Percentiles rank a stretch among this genome's conserved stretches.
These are phyloP conservation scores for Cephus nigrinus DNA, from an alignment of 2,888 invertebrate genomes.

Conservation along the genomic window DNA sequence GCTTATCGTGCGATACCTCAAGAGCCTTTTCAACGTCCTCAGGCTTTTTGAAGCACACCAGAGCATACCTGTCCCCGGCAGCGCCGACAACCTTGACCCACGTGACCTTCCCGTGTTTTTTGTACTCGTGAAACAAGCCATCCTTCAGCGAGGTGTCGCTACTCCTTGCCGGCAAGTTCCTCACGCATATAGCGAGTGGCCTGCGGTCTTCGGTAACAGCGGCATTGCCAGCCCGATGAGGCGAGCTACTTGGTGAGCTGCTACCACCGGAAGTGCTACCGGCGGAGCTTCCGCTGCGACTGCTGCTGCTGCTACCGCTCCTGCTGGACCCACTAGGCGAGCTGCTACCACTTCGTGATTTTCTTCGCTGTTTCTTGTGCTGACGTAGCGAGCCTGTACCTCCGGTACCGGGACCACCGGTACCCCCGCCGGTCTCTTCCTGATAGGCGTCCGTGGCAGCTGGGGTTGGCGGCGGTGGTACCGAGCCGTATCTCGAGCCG, in stretches of 20 bases:
- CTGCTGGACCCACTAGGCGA: conserved; percentile 65
- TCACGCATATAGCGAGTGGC: conserved; percentile 90
- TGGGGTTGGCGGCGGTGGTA: conserved; percentile 59
- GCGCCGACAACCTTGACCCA: conserved; percentile 95
- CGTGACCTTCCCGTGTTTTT: conserved; percentile 97
- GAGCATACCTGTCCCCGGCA: conserved; percentile 90
- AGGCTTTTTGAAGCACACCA: conserved; percentile 96
- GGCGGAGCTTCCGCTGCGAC: conserved; percentile 65
- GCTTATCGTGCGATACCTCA: conserved; percentile 95
- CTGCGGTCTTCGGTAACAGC: conserved; percentile 77
- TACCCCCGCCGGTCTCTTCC: conserved; percentile 45
- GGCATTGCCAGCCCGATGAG: conserved; percentile 60
- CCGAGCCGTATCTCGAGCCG: conserved; percentile 57
- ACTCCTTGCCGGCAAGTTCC: conserved; percentile 89
- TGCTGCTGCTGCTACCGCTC: conserved; percentile 66
- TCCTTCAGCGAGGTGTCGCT: conserved; percentile 96
- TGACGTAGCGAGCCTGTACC: conserved; percentile 64
- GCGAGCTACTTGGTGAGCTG: conserved; percentile 67
- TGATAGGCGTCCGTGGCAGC: conserved; percentile 57
- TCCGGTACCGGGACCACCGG: conserved; percentile 47
- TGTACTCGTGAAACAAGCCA: conserved; percentile 98
- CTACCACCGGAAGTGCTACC: conserved; percentile 72
- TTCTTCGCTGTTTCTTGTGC: conserved; percentile 61
- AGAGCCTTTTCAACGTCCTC: conserved; percentile 97
- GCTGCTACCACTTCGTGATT: conserved; percentile 62